A percentile compares a stretch with the other conserved stretches of the same genome.
These are phyloP conservation scores for Zophobas morio DNA, from an alignment of 1,140 invertebrate genomes.

Conservation along the genomic window DNA sequence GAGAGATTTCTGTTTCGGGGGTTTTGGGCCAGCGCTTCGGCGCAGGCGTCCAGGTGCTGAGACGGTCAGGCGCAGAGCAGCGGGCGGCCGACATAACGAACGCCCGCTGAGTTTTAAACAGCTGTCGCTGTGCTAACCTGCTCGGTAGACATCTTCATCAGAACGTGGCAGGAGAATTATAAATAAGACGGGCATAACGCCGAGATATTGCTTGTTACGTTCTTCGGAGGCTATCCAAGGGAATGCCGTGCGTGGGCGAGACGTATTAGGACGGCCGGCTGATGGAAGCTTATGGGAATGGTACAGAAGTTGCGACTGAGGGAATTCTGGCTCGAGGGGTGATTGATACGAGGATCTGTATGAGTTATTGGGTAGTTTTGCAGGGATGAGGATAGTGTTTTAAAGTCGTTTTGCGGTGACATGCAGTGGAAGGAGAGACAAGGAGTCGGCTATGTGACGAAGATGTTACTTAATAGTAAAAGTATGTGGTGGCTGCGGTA, in stretches of 20 bases:
- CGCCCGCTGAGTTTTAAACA: conserved; percentile 65
- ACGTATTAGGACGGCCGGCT: neutral
- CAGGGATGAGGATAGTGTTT: no score
- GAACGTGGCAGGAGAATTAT: conserved; percentile 65
- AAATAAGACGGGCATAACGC: conserved; percentile 62
- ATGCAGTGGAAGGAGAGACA: no score
- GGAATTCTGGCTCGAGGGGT: no score
- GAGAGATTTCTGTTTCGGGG: conserved; percentile 31
- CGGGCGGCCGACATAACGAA: conserved; percentile 63
- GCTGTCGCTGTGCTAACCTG: conserved; percentile 65
- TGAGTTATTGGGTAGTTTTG: no score
- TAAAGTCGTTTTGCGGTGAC: no score
- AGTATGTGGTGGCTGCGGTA: no score
- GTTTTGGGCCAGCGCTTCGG: conserved; percentile 17
- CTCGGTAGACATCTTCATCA: conserved; percentile 65
- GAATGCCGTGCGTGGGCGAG: conserved; percentile 48
- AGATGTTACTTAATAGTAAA: no score
- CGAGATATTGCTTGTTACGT: conserved; percentile 61
- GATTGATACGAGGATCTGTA: no score
- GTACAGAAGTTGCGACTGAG: no score
- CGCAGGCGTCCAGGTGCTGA: conserved; percentile 47
- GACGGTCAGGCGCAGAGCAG: conserved; percentile 55
- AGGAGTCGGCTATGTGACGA: no score
- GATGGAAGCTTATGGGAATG: no score
- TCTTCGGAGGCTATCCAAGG: conserved; percentile 38